phyloP scores from a whole-genome alignment of 2,888 invertebrate genomes.

The Protonemura montana region DNA sequence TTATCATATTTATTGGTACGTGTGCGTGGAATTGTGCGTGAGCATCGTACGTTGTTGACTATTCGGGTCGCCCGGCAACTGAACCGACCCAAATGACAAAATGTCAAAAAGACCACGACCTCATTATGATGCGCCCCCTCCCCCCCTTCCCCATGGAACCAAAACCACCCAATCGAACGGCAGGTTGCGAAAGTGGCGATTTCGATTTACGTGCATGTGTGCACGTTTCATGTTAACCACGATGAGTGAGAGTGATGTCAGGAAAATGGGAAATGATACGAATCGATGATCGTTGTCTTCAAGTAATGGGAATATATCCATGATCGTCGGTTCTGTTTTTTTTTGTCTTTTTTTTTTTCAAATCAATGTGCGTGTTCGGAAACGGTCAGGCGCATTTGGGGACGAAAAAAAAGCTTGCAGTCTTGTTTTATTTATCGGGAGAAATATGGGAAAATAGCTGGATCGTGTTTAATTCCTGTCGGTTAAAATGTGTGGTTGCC shows the following conservation, averaged over 20 bases:
- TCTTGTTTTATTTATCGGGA: background rate
- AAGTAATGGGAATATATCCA: background rate
- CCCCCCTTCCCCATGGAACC: background rate
- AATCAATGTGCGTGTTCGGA: background rate
- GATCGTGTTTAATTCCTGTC: background rate
- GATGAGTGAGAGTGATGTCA: background rate
- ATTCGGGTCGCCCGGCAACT: background rate
- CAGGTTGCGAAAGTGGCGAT: background rate
- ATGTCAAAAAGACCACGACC: background rate
- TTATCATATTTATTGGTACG: slow-evolving; percentile 7
- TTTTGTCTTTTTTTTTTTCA: background rate
- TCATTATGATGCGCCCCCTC: background rate
- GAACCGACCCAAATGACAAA: background rate
- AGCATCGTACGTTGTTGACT: background rate
- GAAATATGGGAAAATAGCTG: background rate
- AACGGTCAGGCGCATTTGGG: background rate
- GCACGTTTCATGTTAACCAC: background rate
- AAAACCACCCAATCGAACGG: background rate
- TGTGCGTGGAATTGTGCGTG: slow-evolving; percentile 4
- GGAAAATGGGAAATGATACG: slow-evolving; percentile 2
- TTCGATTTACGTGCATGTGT: background rate
- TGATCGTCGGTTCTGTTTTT: background rate
- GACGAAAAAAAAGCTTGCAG: background rate
- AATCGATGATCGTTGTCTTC: slow-evolving; percentile 4
- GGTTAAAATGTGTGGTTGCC: background rate